Conservation (phyloP, 1,140 invertebrate species). For the Macrostomum lignano region DNA sequence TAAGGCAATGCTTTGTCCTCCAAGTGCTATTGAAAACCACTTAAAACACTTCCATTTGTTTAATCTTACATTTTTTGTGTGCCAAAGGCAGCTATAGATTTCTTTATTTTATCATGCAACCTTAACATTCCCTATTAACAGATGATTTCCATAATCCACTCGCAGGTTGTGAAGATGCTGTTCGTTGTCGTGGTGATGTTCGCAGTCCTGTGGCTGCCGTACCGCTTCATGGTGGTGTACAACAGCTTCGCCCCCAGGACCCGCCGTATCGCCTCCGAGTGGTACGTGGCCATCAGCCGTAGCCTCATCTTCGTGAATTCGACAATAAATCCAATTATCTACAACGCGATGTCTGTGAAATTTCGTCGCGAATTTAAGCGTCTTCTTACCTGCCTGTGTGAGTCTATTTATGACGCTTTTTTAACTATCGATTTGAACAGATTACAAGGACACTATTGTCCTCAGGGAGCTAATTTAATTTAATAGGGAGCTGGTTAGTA, state of each 20-base stretch:
- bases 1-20: no score
- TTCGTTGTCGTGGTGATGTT: slow-evolving; percentile 35
- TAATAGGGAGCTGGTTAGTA: no score
- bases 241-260: slow-evolving; percentile 34
- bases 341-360: slow-evolving; percentile 35
- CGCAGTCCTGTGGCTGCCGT: slow-evolving; percentile 36
- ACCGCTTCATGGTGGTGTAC: slow-evolving; percentile 35
- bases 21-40: no score
- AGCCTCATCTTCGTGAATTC: slow-evolving; percentile 37
- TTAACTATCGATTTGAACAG: no score
- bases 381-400: slow-evolving; percentile 14
- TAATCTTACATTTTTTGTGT: no score
- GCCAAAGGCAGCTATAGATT: no score
- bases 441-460: no score
- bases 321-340: slow-evolving; percentile 36
- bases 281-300: slow-evolving; percentile 37
- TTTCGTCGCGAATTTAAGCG: slow-evolving; percentile 32
- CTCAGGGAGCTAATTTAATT: no score
- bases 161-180: slow-evolving; percentile 39
- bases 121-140: no score
- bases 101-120: no score
- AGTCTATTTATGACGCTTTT: no score
- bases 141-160: slow-evolving; percentile 8
- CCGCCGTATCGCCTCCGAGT: slow-evolving; percentile 33
- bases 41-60: no score